phyloP scores from a whole-genome alignment of 2,888 invertebrate genomes.

The Lasioglossum vierecki region DNA sequence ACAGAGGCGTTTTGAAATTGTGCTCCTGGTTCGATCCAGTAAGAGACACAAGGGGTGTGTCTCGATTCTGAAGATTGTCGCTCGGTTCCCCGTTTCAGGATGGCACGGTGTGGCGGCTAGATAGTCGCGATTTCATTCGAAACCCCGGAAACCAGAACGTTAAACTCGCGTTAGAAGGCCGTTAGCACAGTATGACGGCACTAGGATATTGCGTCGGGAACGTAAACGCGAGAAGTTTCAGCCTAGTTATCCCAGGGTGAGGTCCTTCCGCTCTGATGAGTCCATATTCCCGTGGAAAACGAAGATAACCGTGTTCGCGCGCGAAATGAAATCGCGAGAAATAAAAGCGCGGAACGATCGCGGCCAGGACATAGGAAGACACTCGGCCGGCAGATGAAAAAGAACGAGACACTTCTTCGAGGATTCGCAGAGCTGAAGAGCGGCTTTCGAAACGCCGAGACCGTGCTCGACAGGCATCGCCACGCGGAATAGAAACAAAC shows the following conservation, averaged over 20 bases:
- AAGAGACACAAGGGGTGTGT: neutral
- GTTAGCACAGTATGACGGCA: conserved; percentile 13
- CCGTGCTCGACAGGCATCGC: neutral
- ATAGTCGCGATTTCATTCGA: conserved; percentile 20
- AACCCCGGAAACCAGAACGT: conserved; percentile 20
- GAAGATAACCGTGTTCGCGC: neutral
- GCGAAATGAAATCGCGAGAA: neutral
- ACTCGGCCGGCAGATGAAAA: conserved; percentile 25
- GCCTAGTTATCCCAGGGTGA: conserved; percentile 18
- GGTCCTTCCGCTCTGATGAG: conserved; percentile 19
- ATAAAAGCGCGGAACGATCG: neutral
- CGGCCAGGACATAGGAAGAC: conserved; percentile 8
- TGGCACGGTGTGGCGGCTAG: neutral
- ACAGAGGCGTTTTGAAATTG: neutral
- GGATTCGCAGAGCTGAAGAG: neutral
- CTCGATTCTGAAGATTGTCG: neutral
- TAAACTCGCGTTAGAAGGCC: conserved; percentile 21
- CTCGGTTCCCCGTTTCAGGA: neutral
- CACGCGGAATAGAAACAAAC: conserved; percentile 34
- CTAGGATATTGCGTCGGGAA: conserved; percentile 12
- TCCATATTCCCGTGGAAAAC: neutral
- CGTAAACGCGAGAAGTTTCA: conserved; percentile 31
- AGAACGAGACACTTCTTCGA: conserved; percentile 18
- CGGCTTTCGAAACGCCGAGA: conserved; percentile 6
- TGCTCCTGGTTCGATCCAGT: neutral